phyloP scores from a whole-genome alignment of 2,888 invertebrate genomes.

The Agapostemon virescens region DNA sequence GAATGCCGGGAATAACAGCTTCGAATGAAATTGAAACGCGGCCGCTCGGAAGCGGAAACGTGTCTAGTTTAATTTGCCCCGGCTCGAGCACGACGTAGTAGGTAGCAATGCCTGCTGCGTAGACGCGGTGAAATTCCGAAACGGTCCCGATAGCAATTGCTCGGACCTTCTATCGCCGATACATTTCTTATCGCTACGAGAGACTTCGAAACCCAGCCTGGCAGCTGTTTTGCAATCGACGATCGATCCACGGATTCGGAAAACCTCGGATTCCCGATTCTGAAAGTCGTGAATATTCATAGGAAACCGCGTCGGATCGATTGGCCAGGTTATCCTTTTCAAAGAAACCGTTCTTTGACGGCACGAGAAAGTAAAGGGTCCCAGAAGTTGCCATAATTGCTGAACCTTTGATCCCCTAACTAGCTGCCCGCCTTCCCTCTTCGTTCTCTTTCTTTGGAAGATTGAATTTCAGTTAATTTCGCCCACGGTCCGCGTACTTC shows the following conservation, averaged over 20 bases:
- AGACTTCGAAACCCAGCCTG: neutral
- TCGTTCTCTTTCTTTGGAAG: neutral
- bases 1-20: constrained; percentile 26
- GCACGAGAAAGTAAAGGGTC: neutral
- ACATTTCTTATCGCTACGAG: neutral
- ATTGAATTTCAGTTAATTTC: constrained; percentile 4
- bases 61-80: constrained; percentile 44
- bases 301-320: neutral
- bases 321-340: neutral
- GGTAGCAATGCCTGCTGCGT: constrained; percentile 29
- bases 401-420: constrained; percentile 1
- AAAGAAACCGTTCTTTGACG: neutral
- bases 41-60: constrained; percentile 19
- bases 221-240: neutral
- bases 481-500: neutral
- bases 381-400: constrained; percentile 8
- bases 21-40: constrained; percentile 36
- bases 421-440: too few species aligned
- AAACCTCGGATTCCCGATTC: neutral
- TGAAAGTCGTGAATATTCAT: neutral
- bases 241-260: neutral
- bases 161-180: neutral
- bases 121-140: constrained; percentile 17
- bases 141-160: constrained; percentile 27
- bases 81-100: constrained; percentile 19